phyloP scores from a whole-genome alignment of 2,113 vertebrate species.

The Odocoileus virginianus region DNA sequence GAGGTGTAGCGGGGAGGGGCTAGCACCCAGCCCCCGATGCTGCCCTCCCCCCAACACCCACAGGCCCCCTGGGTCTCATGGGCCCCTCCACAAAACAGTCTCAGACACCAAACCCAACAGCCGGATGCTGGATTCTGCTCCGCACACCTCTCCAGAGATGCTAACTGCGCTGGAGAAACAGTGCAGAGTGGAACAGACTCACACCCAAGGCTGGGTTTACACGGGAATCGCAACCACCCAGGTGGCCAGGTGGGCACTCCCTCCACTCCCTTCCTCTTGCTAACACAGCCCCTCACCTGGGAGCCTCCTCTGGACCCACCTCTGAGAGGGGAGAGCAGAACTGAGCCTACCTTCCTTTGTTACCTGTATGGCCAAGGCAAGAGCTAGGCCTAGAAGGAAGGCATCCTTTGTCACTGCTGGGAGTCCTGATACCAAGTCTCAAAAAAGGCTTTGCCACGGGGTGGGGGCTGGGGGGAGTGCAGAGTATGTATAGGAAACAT shows the following conservation, averaged over 20 bases:
- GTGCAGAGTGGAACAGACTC: neutral
- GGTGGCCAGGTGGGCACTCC: neutral
- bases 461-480: too few species aligned
- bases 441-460: neutral
- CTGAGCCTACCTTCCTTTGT: neutral
- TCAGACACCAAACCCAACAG: neutral
- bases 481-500: neutral
- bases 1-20: accelerated
- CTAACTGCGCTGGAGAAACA: neutral
- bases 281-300: neutral
- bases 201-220: accelerated
- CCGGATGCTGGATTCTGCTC: neutral
- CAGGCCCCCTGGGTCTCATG: neutral
- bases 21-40: neutral
- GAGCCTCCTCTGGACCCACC: neutral
- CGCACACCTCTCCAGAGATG: neutral
- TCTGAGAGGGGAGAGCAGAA: neutral
- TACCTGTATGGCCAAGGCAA: neutral
- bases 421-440: neutral
- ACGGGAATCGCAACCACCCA: accelerated
- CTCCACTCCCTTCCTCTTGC: neutral
- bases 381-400: neutral
- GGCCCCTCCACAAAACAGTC: neutral
- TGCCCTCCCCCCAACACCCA: neutral
- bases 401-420: neutral